Evolutionary conservation across 2,888 invertebrate genomes (phyloP).

Genomic region (Agrochola circellaris): DNA sequence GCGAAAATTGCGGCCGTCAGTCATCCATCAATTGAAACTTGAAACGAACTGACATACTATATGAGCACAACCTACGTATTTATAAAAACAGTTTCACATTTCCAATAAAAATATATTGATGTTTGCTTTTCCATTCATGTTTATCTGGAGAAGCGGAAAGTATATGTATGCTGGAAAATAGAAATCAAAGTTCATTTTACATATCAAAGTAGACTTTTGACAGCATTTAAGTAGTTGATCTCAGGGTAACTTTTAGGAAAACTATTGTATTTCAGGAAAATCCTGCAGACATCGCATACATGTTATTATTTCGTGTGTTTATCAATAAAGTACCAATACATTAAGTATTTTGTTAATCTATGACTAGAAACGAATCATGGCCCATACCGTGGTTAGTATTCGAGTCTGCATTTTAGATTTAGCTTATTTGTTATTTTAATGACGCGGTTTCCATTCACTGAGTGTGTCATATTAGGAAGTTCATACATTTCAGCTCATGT

Average conservation of each 20-base stretch:
- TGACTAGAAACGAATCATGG: not conserved
- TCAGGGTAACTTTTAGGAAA: not conserved
- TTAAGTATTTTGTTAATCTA: not conserved
- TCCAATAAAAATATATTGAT: slow-evolving; percentile 23
- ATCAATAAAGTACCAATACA: no score
- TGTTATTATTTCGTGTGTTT: not conserved
- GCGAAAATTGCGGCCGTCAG: slow-evolving; percentile 67
- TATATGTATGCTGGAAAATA: slow-evolving; percentile 9
- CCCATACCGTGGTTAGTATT: not conserved
- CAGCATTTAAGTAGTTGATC: not conserved
- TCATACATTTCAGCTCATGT: slow-evolving; percentile 28
- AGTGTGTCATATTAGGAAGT: slow-evolving; percentile 52
- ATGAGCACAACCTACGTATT: slow-evolving; percentile 30
- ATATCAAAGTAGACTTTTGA: not conserved
- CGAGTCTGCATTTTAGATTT: slow-evolving; percentile 23
- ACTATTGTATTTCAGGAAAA: not conserved
- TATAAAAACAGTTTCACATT: slow-evolving; percentile 44
- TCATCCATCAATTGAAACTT: slow-evolving; percentile 69
- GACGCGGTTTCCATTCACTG: slow-evolving; percentile 46
- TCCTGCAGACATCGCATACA: not conserved
- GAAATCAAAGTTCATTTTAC: not conserved
- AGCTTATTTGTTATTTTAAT: slow-evolving; percentile 53
- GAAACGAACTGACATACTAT: slow-evolving; percentile 57
- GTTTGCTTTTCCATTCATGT: slow-evolving; percentile 19
- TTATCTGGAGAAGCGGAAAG: slow-evolving; percentile 1